Evolutionary conservation across 2,888 invertebrate genomes (phyloP), one percentile per base, ranked within the genome.

Genomic region (Drosophila subsilvestris): DNA sequence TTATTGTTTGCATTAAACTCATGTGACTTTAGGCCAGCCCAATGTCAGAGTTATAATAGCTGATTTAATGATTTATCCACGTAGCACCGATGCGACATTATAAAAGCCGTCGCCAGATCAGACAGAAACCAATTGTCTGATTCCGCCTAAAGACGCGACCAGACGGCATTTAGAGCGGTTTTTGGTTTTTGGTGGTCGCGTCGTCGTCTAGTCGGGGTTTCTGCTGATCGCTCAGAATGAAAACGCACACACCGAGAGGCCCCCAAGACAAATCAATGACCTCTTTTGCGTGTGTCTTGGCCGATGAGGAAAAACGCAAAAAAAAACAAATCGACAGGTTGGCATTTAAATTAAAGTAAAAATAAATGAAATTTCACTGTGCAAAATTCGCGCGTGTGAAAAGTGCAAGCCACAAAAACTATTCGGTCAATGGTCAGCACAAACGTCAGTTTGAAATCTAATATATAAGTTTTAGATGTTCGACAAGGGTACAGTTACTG

Each of bases 251-350:
- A 42, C 37, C 18, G 50, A 53, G 17, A 32, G 37, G 47, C 25
- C 63, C 61, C 37, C 32, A 37, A 7, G 45, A 59, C 69, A 74
- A 79, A 79, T 76, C 82, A 81, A 81, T 79, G 79, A 79, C 79
- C 79, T 73, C 67, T 70, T 79, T 79, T 70, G 81, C 56, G 63
- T 72, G 63, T 72, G 63, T 45, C 27, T 47, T 27, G 32, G n/a
- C n/a, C 22, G 50, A 27, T 29, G 67, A 20, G 44, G 25, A 58
- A 75, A 74, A 48, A 32, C 58, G 25, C 45, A 10, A 1, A n/a
- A 56, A 10, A 1, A n/a, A 27, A 32, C 12, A 60, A 62, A 48
- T 66, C 66, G 74, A 58, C 62, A 65, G 79, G 43, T 79, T 82
- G 74, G 82, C 79, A 76, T 82, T 79, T 82, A 74, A 65, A 63